Evolutionary conservation across 1,140 invertebrate genomes (phyloP), one percentile per base, ranked within the genome.

Genomic region (Heliconius hermathena): DNA sequence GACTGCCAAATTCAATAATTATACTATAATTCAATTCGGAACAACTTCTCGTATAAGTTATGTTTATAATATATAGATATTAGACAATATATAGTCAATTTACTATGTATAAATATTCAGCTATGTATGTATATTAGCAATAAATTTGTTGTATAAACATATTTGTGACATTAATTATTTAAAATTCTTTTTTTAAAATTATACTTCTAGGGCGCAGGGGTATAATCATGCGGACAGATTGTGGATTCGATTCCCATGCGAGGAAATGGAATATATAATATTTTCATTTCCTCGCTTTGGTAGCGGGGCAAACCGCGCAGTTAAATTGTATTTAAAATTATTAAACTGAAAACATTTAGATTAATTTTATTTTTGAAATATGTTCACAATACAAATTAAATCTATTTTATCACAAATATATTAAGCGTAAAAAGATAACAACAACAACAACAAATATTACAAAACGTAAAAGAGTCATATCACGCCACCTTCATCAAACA

Each of bases 401-500:
- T 3, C 1, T 9, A 2, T 57, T 8, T 57, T n/a, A 22, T 57
- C 8, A 57, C 54, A 57, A 57, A 57, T 20, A 57, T 57, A 66
- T 66, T 13, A 66, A 26, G 22, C 22, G n/a, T 60, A 66, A 66
- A 66, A 16, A 26, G 22, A 26, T 66, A 52, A 20, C 60, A 66
- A 66, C 22, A 46, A 41, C 41, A 41, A 13, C 9, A 41, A 26
- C 26, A 66, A 2, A 2, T 60, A 66, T 70, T 76, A 49, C 70
- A 76, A 79, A 77, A 85, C 72, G 81, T 82, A 80, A 81, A 81
- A 74, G 76, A 82, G 78, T 20, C 82, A 84, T 88, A 90, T 89
- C 86, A 86, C 87, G 83, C 80, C 81, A 81, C 82, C 88, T 87
- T 88, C 87, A 90, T 89, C 91, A 85, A 85, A 88, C 84, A 90